These are phyloP conservation scores for Rhynchopsitta pachyrhyncha DNA, from an alignment of 2,113 vertebrate species.

Conservation along the genomic window DNA sequence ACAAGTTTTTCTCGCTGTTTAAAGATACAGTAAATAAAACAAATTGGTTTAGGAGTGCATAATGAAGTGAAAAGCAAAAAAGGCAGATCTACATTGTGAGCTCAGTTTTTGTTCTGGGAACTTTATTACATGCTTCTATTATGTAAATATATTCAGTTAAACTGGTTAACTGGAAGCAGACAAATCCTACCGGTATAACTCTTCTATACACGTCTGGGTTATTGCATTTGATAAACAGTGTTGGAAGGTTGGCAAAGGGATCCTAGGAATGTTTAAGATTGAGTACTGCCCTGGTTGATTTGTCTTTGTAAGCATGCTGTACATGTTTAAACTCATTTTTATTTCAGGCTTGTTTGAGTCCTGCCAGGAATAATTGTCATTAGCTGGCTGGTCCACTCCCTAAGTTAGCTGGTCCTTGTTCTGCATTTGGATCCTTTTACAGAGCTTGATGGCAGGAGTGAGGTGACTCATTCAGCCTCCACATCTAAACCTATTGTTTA, in stretches of 20 bases:
- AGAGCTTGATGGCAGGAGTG: background rate
- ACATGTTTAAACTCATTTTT: background rate
- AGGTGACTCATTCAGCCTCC: slow-evolving; percentile 18
- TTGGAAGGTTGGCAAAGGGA: background rate
- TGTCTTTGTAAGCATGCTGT: background rate
- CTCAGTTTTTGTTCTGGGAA: background rate
- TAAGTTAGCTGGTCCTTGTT: background rate
- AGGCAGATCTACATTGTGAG: background rate
- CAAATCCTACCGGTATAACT: background rate
- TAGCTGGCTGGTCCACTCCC: slow-evolving; percentile 20
- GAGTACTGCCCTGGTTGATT: background rate
- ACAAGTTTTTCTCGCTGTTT: background rate
- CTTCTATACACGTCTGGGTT: background rate
- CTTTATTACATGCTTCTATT: background rate
- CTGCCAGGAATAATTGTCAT: slow-evolving; percentile 17
- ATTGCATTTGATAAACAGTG: background rate
- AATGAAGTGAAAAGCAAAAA: background rate
- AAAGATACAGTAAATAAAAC: background rate
- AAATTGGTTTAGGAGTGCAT: background rate
- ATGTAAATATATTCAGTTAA: background rate
- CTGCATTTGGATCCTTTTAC: background rate
- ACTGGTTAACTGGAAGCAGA: background rate
- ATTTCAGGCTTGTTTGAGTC: background rate
- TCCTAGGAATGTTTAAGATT: background rate
- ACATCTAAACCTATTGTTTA: background rate